Percentiles rank a stretch among this genome's conserved stretches.
phyloP scores from a whole-genome alignment of 2,888 invertebrate species.

The Rhingia rostrata region DNA sequence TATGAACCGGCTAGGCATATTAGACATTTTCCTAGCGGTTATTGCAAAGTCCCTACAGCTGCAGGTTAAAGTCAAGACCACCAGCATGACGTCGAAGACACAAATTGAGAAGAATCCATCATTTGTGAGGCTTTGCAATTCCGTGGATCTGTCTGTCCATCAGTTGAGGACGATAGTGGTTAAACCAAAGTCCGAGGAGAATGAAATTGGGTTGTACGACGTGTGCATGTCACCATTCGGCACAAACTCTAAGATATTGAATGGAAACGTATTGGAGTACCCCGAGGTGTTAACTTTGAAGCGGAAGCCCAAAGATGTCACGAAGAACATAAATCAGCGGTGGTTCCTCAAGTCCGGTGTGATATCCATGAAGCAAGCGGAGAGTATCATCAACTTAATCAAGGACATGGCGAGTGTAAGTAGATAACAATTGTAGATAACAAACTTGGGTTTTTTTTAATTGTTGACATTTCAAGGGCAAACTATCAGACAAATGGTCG shows the following conservation, averaged over 20 bases:
- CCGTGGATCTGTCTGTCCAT: conserved; percentile 82
- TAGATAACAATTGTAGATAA: conserved; percentile 60
- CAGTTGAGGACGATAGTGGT: conserved; percentile 76
- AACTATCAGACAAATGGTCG: conserved; percentile 93
- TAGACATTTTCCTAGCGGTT: conserved; percentile 95
- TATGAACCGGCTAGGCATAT: conserved; percentile 87
- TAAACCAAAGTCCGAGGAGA: conserved; percentile 72
- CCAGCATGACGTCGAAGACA: conserved; percentile 75
- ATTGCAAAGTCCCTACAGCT: conserved; percentile 95
- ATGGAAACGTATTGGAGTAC: conserved; percentile 43
- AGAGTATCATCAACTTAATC: conserved; percentile 93
- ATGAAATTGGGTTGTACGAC: conserved; percentile 71
- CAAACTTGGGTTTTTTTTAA: too few species aligned
- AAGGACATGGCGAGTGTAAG: conserved; percentile 96
- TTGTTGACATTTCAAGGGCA: conserved; percentile 86
- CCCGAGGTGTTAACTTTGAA: conserved; percentile 22
- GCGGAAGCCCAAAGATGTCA: conserved; percentile 77
- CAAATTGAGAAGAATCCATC: conserved; percentile 85
- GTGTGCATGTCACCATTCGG: conserved; percentile 76
- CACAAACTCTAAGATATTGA: conserved; percentile 39
- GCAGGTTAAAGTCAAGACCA: conserved; percentile 89
- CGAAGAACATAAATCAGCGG: conserved; percentile 82
- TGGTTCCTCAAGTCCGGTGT: conserved; percentile 94
- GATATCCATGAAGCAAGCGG: conserved; percentile 92
- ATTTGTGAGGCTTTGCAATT: conserved; percentile 81